Conservation (phyloP, 1,140 invertebrate species). For the Drosophila lacertosa region DNA sequence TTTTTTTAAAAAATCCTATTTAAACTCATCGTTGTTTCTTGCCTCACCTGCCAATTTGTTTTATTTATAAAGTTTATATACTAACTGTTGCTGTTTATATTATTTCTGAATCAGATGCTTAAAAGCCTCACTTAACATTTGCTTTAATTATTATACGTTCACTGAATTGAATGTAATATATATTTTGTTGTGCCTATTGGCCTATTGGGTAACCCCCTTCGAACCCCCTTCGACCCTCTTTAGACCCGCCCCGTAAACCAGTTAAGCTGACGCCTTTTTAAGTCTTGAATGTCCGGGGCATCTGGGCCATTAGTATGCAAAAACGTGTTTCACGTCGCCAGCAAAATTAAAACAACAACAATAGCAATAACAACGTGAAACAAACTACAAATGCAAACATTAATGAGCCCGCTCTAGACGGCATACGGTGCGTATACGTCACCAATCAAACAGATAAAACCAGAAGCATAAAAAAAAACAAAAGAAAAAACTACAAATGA, state of each 20-base stretch:
- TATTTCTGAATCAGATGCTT: no score
- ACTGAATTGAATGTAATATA: no score
- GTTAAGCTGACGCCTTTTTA: slow-evolving; percentile 33
- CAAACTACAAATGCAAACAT: slow-evolving; percentile 32
- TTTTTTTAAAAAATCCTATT: no score
- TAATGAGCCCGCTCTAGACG: slow-evolving; percentile 27
- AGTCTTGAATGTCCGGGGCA: background rate
- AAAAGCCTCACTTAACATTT: no score
- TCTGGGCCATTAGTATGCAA: slow-evolving; percentile 65
- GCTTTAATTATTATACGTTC: background rate
- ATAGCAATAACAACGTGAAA: no score
- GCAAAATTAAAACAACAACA: no score
- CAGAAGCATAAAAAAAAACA: slow-evolving; percentile 1
- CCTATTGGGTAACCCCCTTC: no score
- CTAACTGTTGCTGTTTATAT: no score
- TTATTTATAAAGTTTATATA: no score
- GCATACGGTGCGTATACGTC: slow-evolving; percentile 64
- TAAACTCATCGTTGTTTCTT: no score
- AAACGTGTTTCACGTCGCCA: slow-evolving; percentile 60
- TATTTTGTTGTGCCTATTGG: no score
- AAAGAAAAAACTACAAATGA: background rate
- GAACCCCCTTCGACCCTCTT: background rate
- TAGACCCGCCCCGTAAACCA: slow-evolving; percentile 17
- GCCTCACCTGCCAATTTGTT: no score
- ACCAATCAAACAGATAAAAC: slow-evolving; percentile 17